Evolutionary conservation across 2,888 invertebrate species (phyloP).

Genomic region (Pammene fasciana): DNA sequence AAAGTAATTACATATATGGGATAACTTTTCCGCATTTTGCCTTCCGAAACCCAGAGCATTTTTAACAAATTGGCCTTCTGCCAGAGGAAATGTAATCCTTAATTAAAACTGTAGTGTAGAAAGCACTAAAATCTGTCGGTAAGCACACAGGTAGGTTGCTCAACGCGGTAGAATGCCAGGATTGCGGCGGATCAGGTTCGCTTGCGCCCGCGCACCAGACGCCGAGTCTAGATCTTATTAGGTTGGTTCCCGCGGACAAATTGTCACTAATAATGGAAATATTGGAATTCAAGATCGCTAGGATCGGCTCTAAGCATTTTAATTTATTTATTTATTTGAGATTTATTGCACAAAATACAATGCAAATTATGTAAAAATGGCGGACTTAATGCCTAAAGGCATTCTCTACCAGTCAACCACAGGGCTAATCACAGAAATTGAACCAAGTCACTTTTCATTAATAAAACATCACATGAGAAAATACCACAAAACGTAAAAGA

Average conservation of each 20-base stretch:
- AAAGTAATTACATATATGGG: no score
- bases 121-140: neutral
- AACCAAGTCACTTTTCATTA: no score
- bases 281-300: neutral
- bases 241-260: neutral
- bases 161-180: conserved; percentile 66
- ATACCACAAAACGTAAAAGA: neutral
- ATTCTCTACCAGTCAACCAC: no score
- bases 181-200: conserved; percentile 75
- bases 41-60: no score
- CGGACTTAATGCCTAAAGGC: no score
- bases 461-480: no score
- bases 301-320: neutral
- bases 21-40: no score
- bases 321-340: no score
- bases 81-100: no score
- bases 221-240: conserved; percentile 6
- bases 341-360: no score
- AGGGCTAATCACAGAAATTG: neutral
- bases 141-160: conserved; percentile 48
- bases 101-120: no score
- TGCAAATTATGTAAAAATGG: no score
- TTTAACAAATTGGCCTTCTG: neutral
- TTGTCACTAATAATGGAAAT: neutral
- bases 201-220: conserved; percentile 22